These are phyloP conservation scores for Caenorhabditis macrosperma DNA, from an alignment of 2,888 invertebrate species.

Conservation along the genomic window DNA sequence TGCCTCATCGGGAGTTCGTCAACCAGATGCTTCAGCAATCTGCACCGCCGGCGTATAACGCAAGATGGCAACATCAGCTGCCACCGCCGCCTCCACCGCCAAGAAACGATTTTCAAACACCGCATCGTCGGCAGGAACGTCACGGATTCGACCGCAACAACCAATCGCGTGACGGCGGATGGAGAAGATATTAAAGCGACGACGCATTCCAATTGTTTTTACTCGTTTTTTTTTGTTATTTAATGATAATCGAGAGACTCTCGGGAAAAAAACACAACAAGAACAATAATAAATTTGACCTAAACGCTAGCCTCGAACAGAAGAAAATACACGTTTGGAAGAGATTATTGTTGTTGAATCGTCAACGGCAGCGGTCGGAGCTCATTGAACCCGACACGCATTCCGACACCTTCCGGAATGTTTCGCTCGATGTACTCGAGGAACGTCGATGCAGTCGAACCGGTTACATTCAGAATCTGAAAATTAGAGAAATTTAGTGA, in stretches of 20 bases:
- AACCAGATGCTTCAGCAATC: slow-evolving; percentile 14
- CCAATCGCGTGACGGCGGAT: neutral
- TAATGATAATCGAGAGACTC: too few relatives aligned
- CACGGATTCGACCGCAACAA: slow-evolving; percentile 15
- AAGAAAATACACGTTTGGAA: neutral
- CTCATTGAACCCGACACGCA: slow-evolving; percentile 84
- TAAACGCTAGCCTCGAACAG: too few relatives aligned
- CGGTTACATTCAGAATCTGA: slow-evolving; percentile 88
- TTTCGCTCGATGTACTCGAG: slow-evolving; percentile 96
- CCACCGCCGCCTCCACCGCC: slow-evolving; percentile 1
- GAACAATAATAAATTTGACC: slow-evolving; percentile 2
- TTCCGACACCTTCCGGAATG: slow-evolving; percentile 95
- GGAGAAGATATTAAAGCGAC: neutral
- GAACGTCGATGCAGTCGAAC: slow-evolving; percentile 94
- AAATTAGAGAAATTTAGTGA: slow-evolving; percentile 11
- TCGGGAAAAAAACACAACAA: neutral
- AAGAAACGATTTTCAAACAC: neutral
- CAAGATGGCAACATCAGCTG: neutral
- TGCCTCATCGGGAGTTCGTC: slow-evolving; percentile 34
- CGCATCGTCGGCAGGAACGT: slow-evolving; percentile 28
- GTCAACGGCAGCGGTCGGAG: slow-evolving; percentile 69
- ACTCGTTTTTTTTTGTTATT: too few relatives aligned
- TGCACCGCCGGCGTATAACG: neutral
- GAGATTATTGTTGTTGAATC: slow-evolving; percentile 33
- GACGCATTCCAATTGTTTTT: too few relatives aligned